These are phyloP conservation scores for Epinephelus coioides DNA, from an alignment of 2,797 vertebrate genomes.

Conservation along the genomic window DNA sequence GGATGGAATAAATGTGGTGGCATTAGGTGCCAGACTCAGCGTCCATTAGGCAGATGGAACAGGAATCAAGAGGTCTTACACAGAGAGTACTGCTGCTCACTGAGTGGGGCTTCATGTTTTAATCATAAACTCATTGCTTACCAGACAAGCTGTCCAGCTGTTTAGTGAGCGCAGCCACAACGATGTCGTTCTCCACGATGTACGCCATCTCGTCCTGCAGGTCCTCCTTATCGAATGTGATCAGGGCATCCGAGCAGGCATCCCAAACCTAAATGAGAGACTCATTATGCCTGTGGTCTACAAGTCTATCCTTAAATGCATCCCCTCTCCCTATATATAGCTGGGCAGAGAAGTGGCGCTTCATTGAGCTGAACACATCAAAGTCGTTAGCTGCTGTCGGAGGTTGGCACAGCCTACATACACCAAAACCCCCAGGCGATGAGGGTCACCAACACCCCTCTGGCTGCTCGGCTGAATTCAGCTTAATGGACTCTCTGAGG, in stretches of 20 bases:
- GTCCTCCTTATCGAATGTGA: constrained; percentile 96
- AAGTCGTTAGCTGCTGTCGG: constrained; percentile 67
- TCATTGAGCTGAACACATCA: constrained; percentile 82
- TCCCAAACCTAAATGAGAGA: constrained; percentile 95
- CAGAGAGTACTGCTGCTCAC: constrained; percentile 32
- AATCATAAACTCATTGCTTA: constrained; percentile 73
- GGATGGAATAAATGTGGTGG: constrained; percentile 78
- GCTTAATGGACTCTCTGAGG: constrained; percentile 50
- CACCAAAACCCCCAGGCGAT: constrained; percentile 50
- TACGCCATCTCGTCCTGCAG: constrained; percentile 95
- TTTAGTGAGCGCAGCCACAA: constrained; percentile 93
- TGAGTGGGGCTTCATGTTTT: constrained; percentile 49
- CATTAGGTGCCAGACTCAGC: constrained; percentile 67
- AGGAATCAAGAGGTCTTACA: constrained; percentile 48
- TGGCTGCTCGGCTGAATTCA: constrained; percentile 53
- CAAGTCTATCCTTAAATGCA: constrained; percentile 76
- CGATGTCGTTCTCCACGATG: constrained; percentile 95
- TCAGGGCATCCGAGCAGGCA: constrained; percentile 97
- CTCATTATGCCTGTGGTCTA: constrained; percentile 76
- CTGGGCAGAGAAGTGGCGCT: constrained; percentile 64
- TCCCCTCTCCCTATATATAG: constrained; percentile 78
- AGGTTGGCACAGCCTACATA: constrained; percentile 59
- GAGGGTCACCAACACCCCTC: constrained; percentile 64
- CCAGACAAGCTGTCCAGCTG: constrained; percentile 92
- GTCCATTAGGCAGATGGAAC: constrained; percentile 67